These are phyloP conservation scores for Brenthis ino DNA, from an alignment of 2,888 invertebrate genomes.

Conservation along the genomic window DNA sequence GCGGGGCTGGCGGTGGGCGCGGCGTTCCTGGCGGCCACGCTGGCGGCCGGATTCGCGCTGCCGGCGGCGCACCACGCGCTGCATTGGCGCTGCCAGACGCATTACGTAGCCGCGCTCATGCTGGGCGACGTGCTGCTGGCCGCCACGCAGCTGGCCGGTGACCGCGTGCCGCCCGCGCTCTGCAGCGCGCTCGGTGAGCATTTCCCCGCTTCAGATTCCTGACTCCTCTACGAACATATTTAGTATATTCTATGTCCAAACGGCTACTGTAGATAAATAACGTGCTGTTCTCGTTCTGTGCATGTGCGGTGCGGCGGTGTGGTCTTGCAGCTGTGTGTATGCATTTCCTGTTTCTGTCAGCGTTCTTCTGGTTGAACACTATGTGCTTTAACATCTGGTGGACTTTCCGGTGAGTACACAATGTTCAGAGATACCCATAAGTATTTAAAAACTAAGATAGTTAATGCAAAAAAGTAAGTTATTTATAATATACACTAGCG, in stretches of 20 bases:
- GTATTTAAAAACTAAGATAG: too few species aligned
- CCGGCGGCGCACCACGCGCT: conserved; percentile 92
- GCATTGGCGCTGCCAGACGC: conserved; percentile 94
- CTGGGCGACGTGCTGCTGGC: conserved; percentile 91
- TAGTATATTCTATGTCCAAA: conserved; percentile 35
- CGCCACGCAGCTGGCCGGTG: conserved; percentile 87
- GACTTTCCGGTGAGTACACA: conserved; percentile 89
- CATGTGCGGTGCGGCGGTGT: conserved; percentile 54
- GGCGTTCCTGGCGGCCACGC: conserved; percentile 90
- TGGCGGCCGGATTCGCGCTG: conserved; percentile 89
- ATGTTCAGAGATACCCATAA: too few species aligned
- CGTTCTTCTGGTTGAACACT: conserved; percentile 96
- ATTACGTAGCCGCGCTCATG: conserved; percentile 92
- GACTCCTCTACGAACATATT: neutral
- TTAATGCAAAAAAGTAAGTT: too few species aligned
- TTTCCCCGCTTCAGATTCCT: neutral
- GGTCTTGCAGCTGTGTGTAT: conserved; percentile 86
- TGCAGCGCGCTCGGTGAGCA: conserved; percentile 88
- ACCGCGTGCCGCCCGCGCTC: conserved; percentile 81
- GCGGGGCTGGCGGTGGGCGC: conserved; percentile 90
- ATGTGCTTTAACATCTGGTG: conserved; percentile 98
- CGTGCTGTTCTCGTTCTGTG: conserved; percentile 45
- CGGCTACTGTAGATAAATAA: conserved; percentile 37
- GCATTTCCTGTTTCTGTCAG: conserved; percentile 94
- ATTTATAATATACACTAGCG: too few species aligned